phyloP scores from a whole-genome alignment of 1,140 invertebrate species.

The Trichomalopsis sarcophagae region DNA sequence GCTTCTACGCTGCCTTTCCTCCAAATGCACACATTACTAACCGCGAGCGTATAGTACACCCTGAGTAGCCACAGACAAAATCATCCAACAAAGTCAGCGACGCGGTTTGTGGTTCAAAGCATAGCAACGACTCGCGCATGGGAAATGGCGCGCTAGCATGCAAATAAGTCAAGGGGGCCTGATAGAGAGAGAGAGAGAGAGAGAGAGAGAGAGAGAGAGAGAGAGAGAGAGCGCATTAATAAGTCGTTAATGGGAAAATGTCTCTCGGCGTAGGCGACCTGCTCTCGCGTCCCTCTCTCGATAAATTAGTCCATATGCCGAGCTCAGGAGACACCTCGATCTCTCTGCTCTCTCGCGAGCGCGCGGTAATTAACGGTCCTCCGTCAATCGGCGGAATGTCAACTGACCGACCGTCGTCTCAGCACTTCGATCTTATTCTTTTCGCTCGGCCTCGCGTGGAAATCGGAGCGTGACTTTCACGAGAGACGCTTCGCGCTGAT shows the following conservation, averaged over 20 bases:
- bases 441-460: neutral
- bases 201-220: too few relatives aligned
- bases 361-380: conserved; percentile 35
- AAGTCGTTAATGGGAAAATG: conserved; percentile 41
- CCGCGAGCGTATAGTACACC: neutral
- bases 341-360: neutral
- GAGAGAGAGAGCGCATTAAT: conserved; percentile 22
- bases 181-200: too few relatives aligned
- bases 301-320: conserved; percentile 37
- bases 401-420: neutral
- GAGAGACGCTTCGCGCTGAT: neutral
- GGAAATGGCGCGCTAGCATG: conserved; percentile 26
- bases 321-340: neutral
- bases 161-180: conserved; percentile 2
- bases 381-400: conserved; percentile 29
- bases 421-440: too few relatives aligned
- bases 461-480: conserved; percentile 33
- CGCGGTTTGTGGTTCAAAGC: conserved; percentile 25
- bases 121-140: neutral
- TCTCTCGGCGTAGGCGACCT: conserved; percentile 20
- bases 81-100: conserved; percentile 3
- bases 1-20: neutral
- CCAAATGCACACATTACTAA: neutral
- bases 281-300: conserved; percentile 6
- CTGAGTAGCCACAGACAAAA: conserved; percentile 2